phyloP scores from a whole-genome alignment of 2,888 invertebrate genomes.

The Pseudanteris insignis region DNA sequence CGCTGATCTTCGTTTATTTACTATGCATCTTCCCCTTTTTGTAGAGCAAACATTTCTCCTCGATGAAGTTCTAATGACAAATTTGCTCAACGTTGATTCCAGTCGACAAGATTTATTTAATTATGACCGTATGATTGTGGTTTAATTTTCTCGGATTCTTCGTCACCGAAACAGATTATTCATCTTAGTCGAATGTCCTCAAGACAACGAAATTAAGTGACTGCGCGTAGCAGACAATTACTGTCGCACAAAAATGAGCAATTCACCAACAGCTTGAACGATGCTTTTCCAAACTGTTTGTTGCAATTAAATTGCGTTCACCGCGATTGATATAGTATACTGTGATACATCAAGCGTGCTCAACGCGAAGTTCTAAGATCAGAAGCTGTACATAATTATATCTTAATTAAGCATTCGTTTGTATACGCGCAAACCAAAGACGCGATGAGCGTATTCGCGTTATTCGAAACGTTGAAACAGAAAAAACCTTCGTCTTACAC shows the following conservation, averaged over 20 bases:
- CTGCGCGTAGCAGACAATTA: neutral
- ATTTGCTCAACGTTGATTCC: too few relatives aligned
- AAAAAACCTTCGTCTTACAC: constrained; percentile 16
- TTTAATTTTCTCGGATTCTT: too few relatives aligned
- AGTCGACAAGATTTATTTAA: too few relatives aligned
- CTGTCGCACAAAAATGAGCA: constrained; percentile 2
- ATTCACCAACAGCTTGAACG: neutral
- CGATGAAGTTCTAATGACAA: too few relatives aligned
- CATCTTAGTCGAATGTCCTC: too few relatives aligned
- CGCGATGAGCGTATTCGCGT: constrained; percentile 7
- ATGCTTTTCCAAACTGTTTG: constrained; percentile 9
- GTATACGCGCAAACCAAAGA: constrained; percentile 20
- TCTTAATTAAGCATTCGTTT: constrained; percentile 30
- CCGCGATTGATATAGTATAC: constrained; percentile 23
- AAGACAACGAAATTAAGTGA: constrained; percentile 2
- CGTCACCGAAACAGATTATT: too few relatives aligned
- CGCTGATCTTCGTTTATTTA: too few relatives aligned
- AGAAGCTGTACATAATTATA: constrained; percentile 26
- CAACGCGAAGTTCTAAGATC: constrained; percentile 24
- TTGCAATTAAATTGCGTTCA: constrained; percentile 19
- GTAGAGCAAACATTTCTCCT: too few relatives aligned
- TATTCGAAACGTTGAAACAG: constrained; percentile 20
- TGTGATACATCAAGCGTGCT: constrained; percentile 21
- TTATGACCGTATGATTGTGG: too few relatives aligned
- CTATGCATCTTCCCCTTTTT: too few relatives aligned